phyloP scores from a whole-genome alignment of 2,113 vertebrate genomes.

The Girardinichthys multiradiatus region DNA sequence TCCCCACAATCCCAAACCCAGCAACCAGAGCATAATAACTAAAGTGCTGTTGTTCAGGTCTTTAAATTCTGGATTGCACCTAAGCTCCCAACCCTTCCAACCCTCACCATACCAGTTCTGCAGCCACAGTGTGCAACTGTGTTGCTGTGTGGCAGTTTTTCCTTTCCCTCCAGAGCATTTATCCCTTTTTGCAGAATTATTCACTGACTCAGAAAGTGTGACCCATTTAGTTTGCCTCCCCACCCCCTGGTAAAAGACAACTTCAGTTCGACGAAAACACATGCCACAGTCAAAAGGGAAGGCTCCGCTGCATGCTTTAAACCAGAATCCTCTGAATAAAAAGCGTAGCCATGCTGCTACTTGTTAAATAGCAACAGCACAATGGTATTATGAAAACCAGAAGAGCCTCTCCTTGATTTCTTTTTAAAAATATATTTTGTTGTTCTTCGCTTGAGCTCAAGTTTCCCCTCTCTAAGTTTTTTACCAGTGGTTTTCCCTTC shows the following conservation, averaged over 20 bases:
- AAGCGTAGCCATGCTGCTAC: background rate
- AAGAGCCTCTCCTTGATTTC: slow-evolving; percentile 6
- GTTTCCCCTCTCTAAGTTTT: background rate
- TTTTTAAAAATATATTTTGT: slow-evolving; percentile 3
- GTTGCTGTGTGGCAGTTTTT: slow-evolving; percentile 1
- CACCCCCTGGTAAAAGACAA: slow-evolving; percentile 46
- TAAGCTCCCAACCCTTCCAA: slow-evolving; percentile 1
- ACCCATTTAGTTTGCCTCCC: slow-evolving; percentile 63
- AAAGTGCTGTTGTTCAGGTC: no score
- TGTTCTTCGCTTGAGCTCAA: slow-evolving; percentile 20
- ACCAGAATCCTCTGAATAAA: slow-evolving; percentile 41
- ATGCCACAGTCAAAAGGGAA: background rate
- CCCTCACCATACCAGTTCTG: slow-evolving; percentile 15
- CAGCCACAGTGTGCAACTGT: slow-evolving; percentile 8
- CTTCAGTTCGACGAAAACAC: slow-evolving; percentile 26
- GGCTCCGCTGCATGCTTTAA: background rate
- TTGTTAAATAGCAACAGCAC: background rate
- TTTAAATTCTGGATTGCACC: no score
- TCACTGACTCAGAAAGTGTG: slow-evolving; percentile 67
- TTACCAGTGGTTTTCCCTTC: slow-evolving; percentile 41
- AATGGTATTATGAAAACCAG: background rate
- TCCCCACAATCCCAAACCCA: slow-evolving; percentile 28
- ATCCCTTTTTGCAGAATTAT: slow-evolving; percentile 47
- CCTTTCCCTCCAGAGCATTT: slow-evolving; percentile 41
- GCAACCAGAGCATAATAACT: background rate